Percentiles rank a stretch among this genome's conserved stretches.
These are phyloP conservation scores for Drosophila burlai DNA, from an alignment of 1,140 invertebrate species.

Conservation along the genomic window DNA sequence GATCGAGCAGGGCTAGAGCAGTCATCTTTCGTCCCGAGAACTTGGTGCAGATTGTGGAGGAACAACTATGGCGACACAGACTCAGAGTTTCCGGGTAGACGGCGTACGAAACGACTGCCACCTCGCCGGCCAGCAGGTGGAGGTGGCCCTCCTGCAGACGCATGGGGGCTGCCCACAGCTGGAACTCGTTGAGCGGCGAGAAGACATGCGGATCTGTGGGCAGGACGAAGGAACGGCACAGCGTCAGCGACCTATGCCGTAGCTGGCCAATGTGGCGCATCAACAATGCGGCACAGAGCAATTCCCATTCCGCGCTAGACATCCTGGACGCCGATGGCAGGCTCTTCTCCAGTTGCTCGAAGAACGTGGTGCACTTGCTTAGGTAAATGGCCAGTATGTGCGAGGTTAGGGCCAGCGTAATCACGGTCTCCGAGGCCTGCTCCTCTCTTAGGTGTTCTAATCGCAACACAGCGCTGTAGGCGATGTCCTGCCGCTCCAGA, in stretches of 20 bases:
- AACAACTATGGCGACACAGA: conserved; percentile 62
- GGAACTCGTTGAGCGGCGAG: conserved; percentile 63
- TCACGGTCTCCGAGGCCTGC: conserved; percentile 43
- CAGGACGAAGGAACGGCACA: conserved; percentile 66
- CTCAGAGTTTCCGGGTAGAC: conserved; percentile 62
- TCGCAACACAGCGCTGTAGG: conserved; percentile 58
- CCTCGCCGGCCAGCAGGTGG: conserved; percentile 63
- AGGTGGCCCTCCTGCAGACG: conserved; percentile 57
- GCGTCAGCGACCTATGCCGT: conserved; percentile 60
- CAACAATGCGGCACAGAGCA: conserved; percentile 58
- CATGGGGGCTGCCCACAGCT: conserved; percentile 58
- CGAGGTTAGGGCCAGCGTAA: conserved; percentile 52
- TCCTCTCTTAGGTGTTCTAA: conserved; percentile 49
- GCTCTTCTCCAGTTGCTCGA: conserved; percentile 62
- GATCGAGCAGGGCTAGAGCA: conserved; percentile 56
- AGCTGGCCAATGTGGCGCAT: conserved; percentile 64
- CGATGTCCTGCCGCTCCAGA: conserved; percentile 57
- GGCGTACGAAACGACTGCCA: conserved; percentile 61
- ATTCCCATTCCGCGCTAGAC: conserved; percentile 62
- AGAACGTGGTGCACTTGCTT: conserved; percentile 66
- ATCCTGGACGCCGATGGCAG: conserved; percentile 59
- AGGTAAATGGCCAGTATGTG: conserved; percentile 67
- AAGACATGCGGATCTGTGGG: conserved; percentile 67
- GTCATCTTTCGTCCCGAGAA: conserved; percentile 63
- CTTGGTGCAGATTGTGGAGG: conserved; percentile 56